Conservation (phyloP, 2,113 vertebrate species). For the Elephantulus edwardii region DNA sequence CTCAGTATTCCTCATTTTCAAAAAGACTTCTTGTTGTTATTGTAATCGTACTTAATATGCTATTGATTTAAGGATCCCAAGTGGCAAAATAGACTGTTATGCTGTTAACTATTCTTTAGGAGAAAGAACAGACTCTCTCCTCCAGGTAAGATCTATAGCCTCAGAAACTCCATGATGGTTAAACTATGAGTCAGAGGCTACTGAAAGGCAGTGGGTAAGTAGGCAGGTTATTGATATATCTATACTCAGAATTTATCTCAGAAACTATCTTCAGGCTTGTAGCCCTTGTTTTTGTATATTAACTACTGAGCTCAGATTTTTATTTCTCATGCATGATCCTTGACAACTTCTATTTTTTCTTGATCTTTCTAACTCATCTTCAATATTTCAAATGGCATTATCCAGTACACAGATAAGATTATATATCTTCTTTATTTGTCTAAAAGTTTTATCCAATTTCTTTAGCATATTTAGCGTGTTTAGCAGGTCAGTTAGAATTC, state of each 20-base stretch:
- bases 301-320: not conserved
- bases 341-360: not conserved
- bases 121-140: too few relatives aligned
- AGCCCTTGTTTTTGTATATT: not conserved
- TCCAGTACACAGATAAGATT: not conserved
- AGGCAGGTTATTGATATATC: too few relatives aligned
- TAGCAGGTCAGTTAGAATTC: not conserved
- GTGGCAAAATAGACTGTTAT: too few relatives aligned
- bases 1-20: not conserved
- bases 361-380: not conserved
- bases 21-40: not conserved
- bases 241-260: not conserved
- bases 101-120: too few relatives aligned
- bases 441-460: not conserved
- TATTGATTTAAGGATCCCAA: too few relatives aligned
- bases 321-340: not conserved
- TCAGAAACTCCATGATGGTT: too few relatives aligned
- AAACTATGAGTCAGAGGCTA: too few relatives aligned
- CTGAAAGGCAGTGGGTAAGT: too few relatives aligned
- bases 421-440: not conserved
- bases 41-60: not conserved
- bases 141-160: too few relatives aligned
- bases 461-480: not conserved
- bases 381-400: not conserved
- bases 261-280: not conserved